A percentile compares a stretch with the other conserved stretches of the same genome.
Conservation (phyloP, 2,113 vertebrate genomes). For the Prietella phreatophila region DNA sequence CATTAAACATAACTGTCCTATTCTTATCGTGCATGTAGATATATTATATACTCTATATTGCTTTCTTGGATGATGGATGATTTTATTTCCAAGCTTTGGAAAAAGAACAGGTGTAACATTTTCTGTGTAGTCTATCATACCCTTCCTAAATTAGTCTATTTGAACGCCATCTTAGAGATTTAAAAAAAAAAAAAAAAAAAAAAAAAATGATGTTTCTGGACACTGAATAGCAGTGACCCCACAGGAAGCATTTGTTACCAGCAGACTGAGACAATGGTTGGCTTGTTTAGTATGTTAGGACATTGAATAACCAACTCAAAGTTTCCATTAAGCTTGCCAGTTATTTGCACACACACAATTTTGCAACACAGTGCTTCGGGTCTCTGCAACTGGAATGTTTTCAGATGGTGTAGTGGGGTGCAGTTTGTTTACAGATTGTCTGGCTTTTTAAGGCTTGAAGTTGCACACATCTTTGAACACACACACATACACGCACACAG, state of each 20-base stretch:
- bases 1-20: not conserved
- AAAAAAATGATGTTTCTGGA: not conserved
- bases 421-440: constrained; percentile 37
- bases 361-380: constrained; percentile 18
- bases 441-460: constrained; percentile 20
- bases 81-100: not conserved
- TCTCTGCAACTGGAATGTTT: constrained; percentile 31
- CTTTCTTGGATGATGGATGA: not conserved
- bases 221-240: constrained; percentile 15
- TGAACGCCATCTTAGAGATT: not conserved
- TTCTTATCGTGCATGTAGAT: not conserved
- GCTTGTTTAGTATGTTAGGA: constrained; percentile 39
- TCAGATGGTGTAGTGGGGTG: constrained; percentile 31
- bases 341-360: constrained; percentile 26
- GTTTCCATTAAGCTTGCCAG: constrained; percentile 50
- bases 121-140: not conserved
- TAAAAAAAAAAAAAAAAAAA: not conserved
- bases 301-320: constrained; percentile 38
- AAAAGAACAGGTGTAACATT: not conserved
- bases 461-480: constrained; percentile 1
- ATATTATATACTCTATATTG: not conserved
- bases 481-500: not conserved
- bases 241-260: constrained; percentile 30
- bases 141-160: not conserved
- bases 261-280: constrained; percentile 31